Evolutionary conservation across 1,140 invertebrate genomes (phyloP).

Genomic region (Alviniconcha marisindica): DNA sequence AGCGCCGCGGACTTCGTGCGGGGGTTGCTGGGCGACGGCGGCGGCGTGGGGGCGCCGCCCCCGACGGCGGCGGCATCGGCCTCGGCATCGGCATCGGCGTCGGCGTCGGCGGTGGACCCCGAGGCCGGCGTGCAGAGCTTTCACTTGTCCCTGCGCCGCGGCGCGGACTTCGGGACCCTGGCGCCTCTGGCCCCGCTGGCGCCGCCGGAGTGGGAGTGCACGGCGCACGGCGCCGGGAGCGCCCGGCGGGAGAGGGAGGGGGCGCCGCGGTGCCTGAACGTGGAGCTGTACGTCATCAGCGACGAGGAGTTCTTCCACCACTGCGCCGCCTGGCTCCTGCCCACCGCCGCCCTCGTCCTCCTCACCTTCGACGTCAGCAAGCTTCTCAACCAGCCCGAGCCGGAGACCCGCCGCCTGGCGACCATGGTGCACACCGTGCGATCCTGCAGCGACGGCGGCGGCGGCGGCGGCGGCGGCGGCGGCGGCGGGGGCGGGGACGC

Average conservation of each 20-base stretch:
- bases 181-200: not conserved
- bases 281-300: constrained; percentile 30
- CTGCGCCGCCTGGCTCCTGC: constrained; percentile 8
- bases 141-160: not conserved
- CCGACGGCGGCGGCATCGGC: not conserved
- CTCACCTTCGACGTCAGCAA: constrained; percentile 27
- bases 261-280: not conserved
- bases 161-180: not conserved
- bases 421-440: not conserved
- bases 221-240: too few species aligned
- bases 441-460: not conserved
- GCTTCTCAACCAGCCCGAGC: constrained; percentile 32
- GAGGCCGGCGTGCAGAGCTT: constrained; percentile 14
- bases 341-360: not conserved
- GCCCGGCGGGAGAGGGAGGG: not conserved
- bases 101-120: not conserved
- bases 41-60: too few species aligned
- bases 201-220: not conserved
- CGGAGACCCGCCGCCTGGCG: constrained; percentile 23
- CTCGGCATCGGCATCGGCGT: too few species aligned
- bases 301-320: constrained; percentile 36
- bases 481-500: not conserved
- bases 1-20: constrained; percentile 25
- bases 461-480: not conserved
- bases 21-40: not conserved